phyloP scores from a whole-genome alignment of 2,888 invertebrate species.

The Acronicta aceris region DNA sequence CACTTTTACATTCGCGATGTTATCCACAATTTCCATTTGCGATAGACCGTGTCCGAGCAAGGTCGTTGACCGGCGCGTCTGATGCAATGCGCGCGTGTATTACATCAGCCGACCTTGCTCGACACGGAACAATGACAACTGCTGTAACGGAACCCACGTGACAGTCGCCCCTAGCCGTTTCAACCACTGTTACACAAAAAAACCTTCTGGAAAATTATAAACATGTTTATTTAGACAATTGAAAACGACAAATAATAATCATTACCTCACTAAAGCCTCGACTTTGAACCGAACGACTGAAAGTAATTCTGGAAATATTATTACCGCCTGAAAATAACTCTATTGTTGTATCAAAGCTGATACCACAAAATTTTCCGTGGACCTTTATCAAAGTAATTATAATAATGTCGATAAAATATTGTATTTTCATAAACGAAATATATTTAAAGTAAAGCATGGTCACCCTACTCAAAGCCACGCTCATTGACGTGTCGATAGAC shows the following conservation, averaged over 20 bases:
- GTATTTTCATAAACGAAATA: neutral
- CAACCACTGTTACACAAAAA: slow-evolving; percentile 38
- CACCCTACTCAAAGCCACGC: slow-evolving; percentile 52
- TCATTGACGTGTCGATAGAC: slow-evolving; percentile 21
- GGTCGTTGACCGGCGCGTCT: slow-evolving; percentile 82
- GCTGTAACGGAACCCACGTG: slow-evolving; percentile 53
- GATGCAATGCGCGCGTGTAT: slow-evolving; percentile 74
- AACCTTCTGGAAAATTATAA: slow-evolving; percentile 13
- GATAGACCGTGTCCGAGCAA: slow-evolving; percentile 72
- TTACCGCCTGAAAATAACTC: neutral
- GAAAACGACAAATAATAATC: neutral
- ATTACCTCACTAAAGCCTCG: neutral
- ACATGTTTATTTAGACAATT: neutral
- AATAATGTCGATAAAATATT: neutral
- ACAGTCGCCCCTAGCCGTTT: slow-evolving; percentile 50
- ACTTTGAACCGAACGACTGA: neutral
- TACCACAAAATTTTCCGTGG: neutral
- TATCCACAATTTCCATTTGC: slow-evolving; percentile 64
- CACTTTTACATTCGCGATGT: slow-evolving; percentile 60
- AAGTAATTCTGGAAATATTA: neutral
- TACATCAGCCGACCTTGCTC: slow-evolving; percentile 85
- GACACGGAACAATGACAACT: slow-evolving; percentile 82
- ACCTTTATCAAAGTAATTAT: neutral
- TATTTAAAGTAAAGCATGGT: slow-evolving; percentile 27
- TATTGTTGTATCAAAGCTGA: neutral